Evolutionary conservation across 2,113 vertebrate genomes (phyloP), one percentile per base, ranked within the genome.

Genomic region (Caranx ignobilis): DNA sequence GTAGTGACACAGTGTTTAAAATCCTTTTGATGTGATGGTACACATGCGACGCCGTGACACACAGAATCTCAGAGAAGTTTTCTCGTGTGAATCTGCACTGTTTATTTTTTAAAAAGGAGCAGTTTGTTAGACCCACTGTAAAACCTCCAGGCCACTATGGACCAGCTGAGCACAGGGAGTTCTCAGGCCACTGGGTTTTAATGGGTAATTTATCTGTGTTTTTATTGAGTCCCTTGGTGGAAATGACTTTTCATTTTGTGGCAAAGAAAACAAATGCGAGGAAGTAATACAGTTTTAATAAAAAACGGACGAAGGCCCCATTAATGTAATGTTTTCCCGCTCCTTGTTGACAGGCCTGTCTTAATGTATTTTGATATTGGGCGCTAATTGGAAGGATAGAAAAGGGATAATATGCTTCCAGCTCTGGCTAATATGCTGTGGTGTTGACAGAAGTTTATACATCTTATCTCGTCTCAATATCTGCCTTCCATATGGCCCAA

Each of bases 381-480:
- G 88, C 79, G 77, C 91, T 95, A 94, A 94, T 94, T 95, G 93
- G 89, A 90, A 77, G 74, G 88, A 86, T 79, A 88, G 82, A 89
- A 77, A 89, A 82, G 88, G 91, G 89, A 94, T 93, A 91, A 92
- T 91, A 87, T 88, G 88, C 93, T 91, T 90, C 86, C 91, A 91
- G 91, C 88, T 85, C 80, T 79, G 61, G 82, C 88, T 94, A 95
- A 96, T 96, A 96, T 94, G 85, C 89, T 59, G 69, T 82, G 86
- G 94, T 88, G 95, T 88, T 95, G 95, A 96, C 93, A 95, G 95
- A 94, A 91, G 89, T 95, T 93, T 93, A 91, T 93, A 91, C 93
- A 94, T 95, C 91, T 94, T 94, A 95, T 96, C 95, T 94, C 85
- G 88, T 94, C 92, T 94, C 92, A 93, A 94, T 95, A 95, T 95